Evolutionary conservation across 1,140 invertebrate genomes (phyloP), one percentile per base, ranked within the genome.

Genomic region (Plodia interpunctella): DNA sequence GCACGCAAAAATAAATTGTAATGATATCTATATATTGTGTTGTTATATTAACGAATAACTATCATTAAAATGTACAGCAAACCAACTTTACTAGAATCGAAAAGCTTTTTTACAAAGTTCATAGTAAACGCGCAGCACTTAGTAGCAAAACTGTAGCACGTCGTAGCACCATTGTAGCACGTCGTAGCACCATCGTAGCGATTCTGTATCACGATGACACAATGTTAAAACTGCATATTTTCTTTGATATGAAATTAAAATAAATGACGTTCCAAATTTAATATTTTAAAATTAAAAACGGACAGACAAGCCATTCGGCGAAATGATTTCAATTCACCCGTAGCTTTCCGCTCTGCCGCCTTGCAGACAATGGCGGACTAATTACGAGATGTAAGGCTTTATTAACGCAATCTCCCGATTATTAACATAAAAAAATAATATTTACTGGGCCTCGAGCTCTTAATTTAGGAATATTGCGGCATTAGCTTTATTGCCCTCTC

Each of bases 341-440:
- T 67, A 61, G 60, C 66, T 66, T 65, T 65, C 49, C 71, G 68
- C 71, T 70, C 69, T 65, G 19, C 68, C 76, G 68, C 76, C 77
- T 76, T 63, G 51, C 69, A 83, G 79, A 87, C 84, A 89, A 87
- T 85, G 73, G 77, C 62, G 73, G 70, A 68, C 85, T 87, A 89
- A 89, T 87, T 87, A 88, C 77, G 69, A 78, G 78, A 86, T 89
- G 82, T 88, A 83, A 87, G 80, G 84, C 82, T 89, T 87, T 87
- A 89, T 89, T 87, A 87, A 86, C 84, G 82, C 83, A 85, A 87
- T 87, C 80, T 78, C 78, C 69, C 60, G 71, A 78, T 83, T 71
- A 89, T 89, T 89, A 87, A 87, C 87, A 89, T 89, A 89, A 89
- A 89, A 89, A 89, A 89, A 87, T 89, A 89, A 87, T 89, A 87